Conservation (phyloP, 2,888 invertebrate genomes). For the Pandemis corylana region DNA sequence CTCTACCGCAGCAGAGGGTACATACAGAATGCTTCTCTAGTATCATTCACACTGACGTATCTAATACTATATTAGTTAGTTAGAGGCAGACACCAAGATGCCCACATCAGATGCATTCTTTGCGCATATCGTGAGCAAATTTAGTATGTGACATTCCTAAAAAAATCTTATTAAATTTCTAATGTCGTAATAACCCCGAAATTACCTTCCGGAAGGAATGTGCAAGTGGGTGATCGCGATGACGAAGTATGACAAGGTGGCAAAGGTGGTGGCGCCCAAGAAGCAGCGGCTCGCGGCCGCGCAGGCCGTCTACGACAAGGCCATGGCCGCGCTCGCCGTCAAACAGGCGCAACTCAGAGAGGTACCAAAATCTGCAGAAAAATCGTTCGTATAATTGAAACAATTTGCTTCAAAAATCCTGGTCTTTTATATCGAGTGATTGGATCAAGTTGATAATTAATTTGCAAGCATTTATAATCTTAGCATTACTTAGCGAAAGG, state of each 20-base stretch:
- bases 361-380: conserved; percentile 58
- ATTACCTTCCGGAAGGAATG: conserved; percentile 78
- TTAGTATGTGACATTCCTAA: neutral
- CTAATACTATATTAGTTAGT: neutral
- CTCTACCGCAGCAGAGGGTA: conserved; percentile 95
- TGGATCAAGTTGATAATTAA: no score
- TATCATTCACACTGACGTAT: no score
- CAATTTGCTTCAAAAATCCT: neutral
- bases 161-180: neutral
- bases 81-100: no score
- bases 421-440: no score
- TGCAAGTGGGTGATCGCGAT: conserved; percentile 98
- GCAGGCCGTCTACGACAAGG: conserved; percentile 90
- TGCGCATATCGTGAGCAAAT: neutral
- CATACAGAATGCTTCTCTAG: conserved; percentile 47
- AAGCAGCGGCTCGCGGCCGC: conserved; percentile 95
- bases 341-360: conserved; percentile 91
- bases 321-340: conserved; percentile 90
- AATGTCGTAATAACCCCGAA: neutral
- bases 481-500: no score
- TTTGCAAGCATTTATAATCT: no score
- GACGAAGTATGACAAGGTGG: conserved; percentile 97
- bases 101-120: no score
- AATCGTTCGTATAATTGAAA: neutral
- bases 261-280: conserved; percentile 96